Evolutionary conservation across 1,140 invertebrate genomes (phyloP).

Genomic region (Lucilia cuprina): DNA sequence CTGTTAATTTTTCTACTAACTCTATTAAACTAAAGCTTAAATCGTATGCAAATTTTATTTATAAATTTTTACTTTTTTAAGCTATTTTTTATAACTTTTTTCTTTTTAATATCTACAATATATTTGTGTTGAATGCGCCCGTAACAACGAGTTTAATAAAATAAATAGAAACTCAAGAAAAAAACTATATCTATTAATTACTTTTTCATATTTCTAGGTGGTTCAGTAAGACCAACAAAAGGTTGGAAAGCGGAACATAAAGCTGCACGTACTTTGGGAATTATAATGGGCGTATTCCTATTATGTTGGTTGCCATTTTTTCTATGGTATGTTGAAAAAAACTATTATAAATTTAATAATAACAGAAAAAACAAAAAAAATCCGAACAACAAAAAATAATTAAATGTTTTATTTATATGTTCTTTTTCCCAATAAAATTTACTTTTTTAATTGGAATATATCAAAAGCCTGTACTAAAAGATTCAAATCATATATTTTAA

Average conservation of each 20-base stretch:
- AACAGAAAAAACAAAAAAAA: too few relatives aligned
- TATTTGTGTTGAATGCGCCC: background rate
- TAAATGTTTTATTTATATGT: too few relatives aligned
- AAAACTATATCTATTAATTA: slow-evolving; percentile 19
- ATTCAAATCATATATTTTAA: too few relatives aligned
- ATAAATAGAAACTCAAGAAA: background rate
- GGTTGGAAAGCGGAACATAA: slow-evolving; percentile 91
- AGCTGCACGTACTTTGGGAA: slow-evolving; percentile 89
- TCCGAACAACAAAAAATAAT: too few relatives aligned
- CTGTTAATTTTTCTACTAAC: background rate
- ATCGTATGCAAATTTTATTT: background rate
- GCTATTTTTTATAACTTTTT: background rate
- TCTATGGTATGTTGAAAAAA: slow-evolving; percentile 76
- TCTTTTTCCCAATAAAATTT: too few relatives aligned
- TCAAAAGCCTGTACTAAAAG: too few relatives aligned
- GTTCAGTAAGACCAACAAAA: slow-evolving; percentile 75
- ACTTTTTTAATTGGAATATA: too few relatives aligned
- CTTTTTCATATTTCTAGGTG: slow-evolving; percentile 65
- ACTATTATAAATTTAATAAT: background rate
- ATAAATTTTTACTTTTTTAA: background rate
- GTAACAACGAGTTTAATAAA: too few relatives aligned
- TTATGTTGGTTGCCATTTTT: slow-evolving; percentile 98
- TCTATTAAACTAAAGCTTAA: background rate
- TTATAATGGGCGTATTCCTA: slow-evolving; percentile 95
- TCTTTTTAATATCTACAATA: background rate